Evolutionary conservation across 2,113 vertebrate genomes (phyloP).

Genomic region (Dendrocopos noguchii): DNA sequence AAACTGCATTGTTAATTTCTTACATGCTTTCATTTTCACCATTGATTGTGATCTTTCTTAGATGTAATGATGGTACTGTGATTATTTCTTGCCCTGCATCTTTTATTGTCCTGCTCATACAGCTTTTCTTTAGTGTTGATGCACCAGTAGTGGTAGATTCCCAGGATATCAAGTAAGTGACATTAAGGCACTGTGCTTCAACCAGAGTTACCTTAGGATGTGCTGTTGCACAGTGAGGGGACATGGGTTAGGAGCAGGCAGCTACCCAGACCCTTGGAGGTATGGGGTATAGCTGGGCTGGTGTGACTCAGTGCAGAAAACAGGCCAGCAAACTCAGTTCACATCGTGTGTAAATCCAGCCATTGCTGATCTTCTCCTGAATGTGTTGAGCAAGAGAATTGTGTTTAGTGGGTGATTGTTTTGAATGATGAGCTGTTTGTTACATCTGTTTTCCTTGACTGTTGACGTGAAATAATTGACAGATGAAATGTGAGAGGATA

Average conservation of each 20-base stretch:
- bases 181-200: background rate
- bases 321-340: background rate
- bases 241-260: fast-evolving
- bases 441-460: slow-evolving; percentile 62
- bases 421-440: slow-evolving; percentile 62
- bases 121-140: background rate
- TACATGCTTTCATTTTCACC: background rate
- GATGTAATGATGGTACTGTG: background rate
- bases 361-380: background rate
- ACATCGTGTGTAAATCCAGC: background rate
- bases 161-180: background rate
- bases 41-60: background rate
- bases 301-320: background rate
- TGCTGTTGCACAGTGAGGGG: background rate
- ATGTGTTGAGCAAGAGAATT: background rate
- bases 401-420: slow-evolving; percentile 38
- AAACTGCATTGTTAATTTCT: background rate
- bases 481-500: slow-evolving; percentile 63
- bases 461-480: slow-evolving; percentile 64
- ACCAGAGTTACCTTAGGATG: background rate
- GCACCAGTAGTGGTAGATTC: background rate
- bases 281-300: background rate
- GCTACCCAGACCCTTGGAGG: background rate
- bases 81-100: background rate
- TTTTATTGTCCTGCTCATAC: background rate